A percentile compares a stretch with the other conserved stretches of the same genome.
phyloP scores from a whole-genome alignment of 2,113 vertebrate species.

The Proteles cristata region DNA sequence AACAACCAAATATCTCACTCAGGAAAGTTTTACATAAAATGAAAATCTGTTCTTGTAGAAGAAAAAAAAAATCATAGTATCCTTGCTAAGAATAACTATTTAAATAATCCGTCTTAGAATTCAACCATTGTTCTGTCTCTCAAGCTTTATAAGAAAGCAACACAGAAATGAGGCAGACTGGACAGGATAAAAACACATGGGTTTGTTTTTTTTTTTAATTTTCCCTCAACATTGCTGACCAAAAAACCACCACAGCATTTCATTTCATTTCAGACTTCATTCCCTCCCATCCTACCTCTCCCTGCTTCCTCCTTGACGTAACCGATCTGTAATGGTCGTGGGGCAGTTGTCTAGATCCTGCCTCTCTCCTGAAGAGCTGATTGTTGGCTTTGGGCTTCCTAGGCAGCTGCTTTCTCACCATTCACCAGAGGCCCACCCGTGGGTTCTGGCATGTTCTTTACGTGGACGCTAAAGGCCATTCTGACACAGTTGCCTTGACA shows the following conservation, averaged over 20 bases:
- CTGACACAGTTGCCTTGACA: background rate
- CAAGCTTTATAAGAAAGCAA: background rate
- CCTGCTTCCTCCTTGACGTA: background rate
- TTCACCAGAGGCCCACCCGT: background rate
- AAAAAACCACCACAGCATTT: background rate
- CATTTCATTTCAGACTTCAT: background rate
- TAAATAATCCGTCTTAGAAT: conserved; percentile 35
- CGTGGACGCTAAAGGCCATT: background rate
- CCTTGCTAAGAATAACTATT: background rate
- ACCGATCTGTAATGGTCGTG: background rate
- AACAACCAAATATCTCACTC: background rate
- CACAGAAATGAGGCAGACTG: background rate
- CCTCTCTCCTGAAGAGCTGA: background rate
- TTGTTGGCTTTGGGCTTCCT: background rate
- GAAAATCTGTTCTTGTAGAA: conserved; percentile 14
- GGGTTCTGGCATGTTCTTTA: background rate
- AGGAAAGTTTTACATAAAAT: conserved; percentile 27
- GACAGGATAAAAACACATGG: background rate
- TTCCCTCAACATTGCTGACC: background rate
- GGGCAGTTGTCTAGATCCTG: background rate
- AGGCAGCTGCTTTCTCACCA: background rate
- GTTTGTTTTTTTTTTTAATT: background rate
- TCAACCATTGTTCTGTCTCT: background rate
- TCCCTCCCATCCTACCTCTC: background rate
- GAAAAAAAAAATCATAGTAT: background rate